Percentiles rank a stretch among this genome's conserved stretches.
phyloP scores from a whole-genome alignment of 2,113 vertebrate genomes.

The Paradoxurus hermaphroditus region DNA sequence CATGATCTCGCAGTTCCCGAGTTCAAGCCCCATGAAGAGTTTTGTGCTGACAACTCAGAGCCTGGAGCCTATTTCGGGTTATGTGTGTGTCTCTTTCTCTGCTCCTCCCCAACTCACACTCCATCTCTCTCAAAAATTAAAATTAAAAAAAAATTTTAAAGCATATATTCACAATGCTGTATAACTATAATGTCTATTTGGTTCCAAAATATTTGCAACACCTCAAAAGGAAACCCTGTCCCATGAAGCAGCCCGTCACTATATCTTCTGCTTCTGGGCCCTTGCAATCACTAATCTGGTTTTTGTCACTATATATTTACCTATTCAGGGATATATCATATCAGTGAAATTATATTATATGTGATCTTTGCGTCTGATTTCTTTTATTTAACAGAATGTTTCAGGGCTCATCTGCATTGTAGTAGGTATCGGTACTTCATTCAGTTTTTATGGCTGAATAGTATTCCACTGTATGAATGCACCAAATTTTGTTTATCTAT shows the following conservation, averaged over 20 bases:
- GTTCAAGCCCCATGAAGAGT: too few relatives aligned
- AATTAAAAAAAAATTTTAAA: neutral
- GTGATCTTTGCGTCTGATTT: neutral
- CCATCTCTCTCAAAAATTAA: too few relatives aligned
- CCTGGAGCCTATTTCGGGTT: too few relatives aligned
- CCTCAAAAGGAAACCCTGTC: neutral
- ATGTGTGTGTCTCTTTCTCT: too few relatives aligned
- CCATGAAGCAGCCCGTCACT: neutral
- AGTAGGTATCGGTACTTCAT: neutral
- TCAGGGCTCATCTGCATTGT: neutral
- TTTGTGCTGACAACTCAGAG: too few relatives aligned
- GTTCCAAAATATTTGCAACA: neutral
- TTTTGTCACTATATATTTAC: neutral
- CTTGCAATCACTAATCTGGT: neutral
- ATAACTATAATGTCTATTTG: neutral
- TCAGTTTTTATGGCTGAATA: neutral
- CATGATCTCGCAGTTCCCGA: too few relatives aligned
- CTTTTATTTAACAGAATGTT: neutral
- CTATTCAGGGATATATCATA: neutral
- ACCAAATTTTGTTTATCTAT: neutral
- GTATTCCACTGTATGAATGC: neutral
- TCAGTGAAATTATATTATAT: neutral
- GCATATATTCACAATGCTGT: neutral
- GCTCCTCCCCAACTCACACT: too few relatives aligned
- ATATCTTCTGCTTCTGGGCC: neutral